phyloP scores from a whole-genome alignment of 2,113 vertebrate species.

The Gymnobelideus leadbeateri region DNA sequence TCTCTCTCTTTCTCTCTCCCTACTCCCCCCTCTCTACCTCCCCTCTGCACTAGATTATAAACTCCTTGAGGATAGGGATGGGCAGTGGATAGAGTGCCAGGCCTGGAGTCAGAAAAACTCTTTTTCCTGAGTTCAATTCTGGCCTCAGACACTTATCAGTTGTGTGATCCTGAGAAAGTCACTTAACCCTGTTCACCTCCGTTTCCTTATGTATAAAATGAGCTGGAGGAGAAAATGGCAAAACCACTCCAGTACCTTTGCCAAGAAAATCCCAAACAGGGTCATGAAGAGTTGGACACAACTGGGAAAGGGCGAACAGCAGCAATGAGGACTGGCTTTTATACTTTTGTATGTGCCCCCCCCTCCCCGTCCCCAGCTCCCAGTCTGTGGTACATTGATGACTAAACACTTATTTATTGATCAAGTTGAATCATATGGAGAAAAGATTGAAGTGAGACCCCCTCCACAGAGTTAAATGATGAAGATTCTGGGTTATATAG shows the following conservation, averaged over 20 bases:
- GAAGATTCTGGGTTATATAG: not conserved
- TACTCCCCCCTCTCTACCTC: too few species aligned
- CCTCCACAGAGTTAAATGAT: not conserved
- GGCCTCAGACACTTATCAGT: not conserved
- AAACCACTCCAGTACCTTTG: not conserved
- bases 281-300: not conserved
- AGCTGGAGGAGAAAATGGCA: not conserved
- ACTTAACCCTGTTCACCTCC: not conserved
- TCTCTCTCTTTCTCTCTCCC: too few species aligned
- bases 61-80: not conserved
- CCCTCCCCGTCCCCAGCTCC: not conserved
- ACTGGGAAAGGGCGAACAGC: not conserved
- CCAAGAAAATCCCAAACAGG: not conserved
- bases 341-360: not conserved
- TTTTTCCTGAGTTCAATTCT: not conserved
- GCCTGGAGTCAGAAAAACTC: not conserved
- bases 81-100: not conserved
- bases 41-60: not conserved
- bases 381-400: not conserved
- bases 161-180: not conserved
- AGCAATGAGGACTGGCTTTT: not conserved
- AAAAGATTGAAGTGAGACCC: not conserved
- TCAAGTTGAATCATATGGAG: not conserved
- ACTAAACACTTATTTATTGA: conserved; percentile 7
- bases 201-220: not conserved